phyloP scores from a whole-genome alignment of 2,113 vertebrate genomes.

The Brachyistius frenatus region DNA sequence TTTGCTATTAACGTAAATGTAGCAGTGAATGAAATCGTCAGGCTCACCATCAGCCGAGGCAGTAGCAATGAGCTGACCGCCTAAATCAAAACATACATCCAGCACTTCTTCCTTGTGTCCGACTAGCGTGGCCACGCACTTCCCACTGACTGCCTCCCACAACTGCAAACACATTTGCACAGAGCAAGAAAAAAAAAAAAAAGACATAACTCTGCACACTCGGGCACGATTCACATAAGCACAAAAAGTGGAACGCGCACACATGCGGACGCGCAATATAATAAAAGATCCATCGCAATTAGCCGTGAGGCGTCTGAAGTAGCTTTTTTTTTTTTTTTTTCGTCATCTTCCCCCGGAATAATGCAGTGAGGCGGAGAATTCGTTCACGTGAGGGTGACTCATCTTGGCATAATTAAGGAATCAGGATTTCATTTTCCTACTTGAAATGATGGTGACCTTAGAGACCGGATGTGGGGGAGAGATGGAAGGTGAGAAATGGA shows the following conservation, averaged over 20 bases:
- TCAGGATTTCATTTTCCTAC: slow-evolving; percentile 59
- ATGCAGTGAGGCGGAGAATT: slow-evolving; percentile 55
- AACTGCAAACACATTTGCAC: slow-evolving; percentile 81
- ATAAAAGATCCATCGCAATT: background rate
- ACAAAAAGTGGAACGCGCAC: background rate
- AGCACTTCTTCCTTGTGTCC: slow-evolving; percentile 92
- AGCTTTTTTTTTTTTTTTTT: slow-evolving; percentile 27
- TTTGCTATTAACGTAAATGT: background rate
- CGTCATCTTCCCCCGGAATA: slow-evolving; percentile 26
- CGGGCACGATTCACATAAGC: background rate
- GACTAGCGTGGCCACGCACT: slow-evolving; percentile 86
- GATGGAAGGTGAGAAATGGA: slow-evolving; percentile 7
- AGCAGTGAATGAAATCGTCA: background rate
- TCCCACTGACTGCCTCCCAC: slow-evolving; percentile 88
- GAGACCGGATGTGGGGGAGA: slow-evolving; percentile 30
- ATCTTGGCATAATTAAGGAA: slow-evolving; percentile 68
- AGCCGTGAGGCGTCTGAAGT: slow-evolving; percentile 23
- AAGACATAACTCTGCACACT: background rate
- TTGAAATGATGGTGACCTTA: slow-evolving; percentile 45
- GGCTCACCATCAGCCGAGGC: slow-evolving; percentile 93
- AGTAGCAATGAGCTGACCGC: slow-evolving; percentile 90
- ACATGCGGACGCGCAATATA: background rate
- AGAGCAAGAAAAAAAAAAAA: background rate
- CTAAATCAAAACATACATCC: slow-evolving; percentile 94
- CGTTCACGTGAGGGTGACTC: slow-evolving; percentile 57